These are phyloP conservation scores for Rhingia campestris DNA, from an alignment of 2,888 invertebrate species.

Conservation along the genomic window DNA sequence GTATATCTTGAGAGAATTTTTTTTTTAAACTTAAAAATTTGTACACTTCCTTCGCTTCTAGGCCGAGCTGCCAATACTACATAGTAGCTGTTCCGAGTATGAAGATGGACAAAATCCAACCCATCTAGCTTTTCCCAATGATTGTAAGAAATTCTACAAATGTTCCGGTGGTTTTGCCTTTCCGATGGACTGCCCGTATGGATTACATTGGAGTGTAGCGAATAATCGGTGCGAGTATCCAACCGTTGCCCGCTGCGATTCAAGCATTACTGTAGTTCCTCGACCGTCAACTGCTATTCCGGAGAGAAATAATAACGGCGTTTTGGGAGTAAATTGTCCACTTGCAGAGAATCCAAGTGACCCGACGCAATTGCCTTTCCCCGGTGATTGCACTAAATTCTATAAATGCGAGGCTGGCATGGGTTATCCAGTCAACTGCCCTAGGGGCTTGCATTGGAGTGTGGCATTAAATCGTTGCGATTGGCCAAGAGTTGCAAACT, in stretches of 20 bases:
- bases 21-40: not conserved
- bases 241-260: conserved; percentile 75
- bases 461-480: conserved; percentile 76
- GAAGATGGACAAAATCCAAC: conserved; percentile 78
- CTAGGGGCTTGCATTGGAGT: conserved; percentile 77
- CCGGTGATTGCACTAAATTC: conserved; percentile 78
- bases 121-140: conserved; percentile 75
- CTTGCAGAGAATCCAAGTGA: conserved; percentile 27
- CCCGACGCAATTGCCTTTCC: conserved; percentile 74
- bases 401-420: conserved; percentile 75
- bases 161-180: conserved; percentile 77
- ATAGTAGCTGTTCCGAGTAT: conserved; percentile 36
- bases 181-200: conserved; percentile 76
- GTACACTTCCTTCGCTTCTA: not conserved
- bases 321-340: not conserved
- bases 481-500: conserved; percentile 75
- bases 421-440: conserved; percentile 72
- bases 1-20: not conserved
- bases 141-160: conserved; percentile 79
- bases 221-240: conserved; percentile 78
- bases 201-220: conserved; percentile 77
- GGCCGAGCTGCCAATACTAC: conserved; percentile 27
- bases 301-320: not conserved
- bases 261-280: not conserved
- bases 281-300: not conserved